Conservation (phyloP, 2,888 invertebrate species). For the Galerucella nymphaeae region DNA sequence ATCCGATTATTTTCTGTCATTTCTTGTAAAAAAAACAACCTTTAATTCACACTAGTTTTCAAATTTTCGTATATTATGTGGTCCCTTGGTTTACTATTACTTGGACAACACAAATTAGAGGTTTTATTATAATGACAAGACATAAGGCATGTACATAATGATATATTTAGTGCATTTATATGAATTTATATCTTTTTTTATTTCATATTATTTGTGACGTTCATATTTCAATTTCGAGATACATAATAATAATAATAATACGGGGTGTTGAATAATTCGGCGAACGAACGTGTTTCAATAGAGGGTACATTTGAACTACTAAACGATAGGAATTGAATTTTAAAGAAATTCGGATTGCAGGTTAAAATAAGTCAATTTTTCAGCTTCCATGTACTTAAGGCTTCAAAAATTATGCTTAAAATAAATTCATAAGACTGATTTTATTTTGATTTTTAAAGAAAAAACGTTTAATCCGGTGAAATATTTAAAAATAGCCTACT, state of each 20-base stretch:
- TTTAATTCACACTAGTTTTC: constrained; percentile 21
- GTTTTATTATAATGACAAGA: constrained; percentile 13
- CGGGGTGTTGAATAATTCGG: too few relatives aligned
- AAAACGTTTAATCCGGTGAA: too few relatives aligned
- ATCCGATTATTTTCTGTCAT: constrained; percentile 35
- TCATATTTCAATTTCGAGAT: neutral
- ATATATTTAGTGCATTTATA: constrained; percentile 20
- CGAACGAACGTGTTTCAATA: neutral
- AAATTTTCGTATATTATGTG: constrained; percentile 14
- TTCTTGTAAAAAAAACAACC: constrained; percentile 22
- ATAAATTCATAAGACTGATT: neutral
- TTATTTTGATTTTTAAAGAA: neutral
- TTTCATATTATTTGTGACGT: neutral
- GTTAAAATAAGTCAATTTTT: neutral
- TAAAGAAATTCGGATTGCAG: neutral
- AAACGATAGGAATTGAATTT: neutral
- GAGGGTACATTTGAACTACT: neutral
- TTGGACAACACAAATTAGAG: constrained; percentile 14
- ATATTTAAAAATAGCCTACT: too few relatives aligned
- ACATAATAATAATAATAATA: neutral
- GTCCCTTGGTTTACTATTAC: constrained; percentile 1
- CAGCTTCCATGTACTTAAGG: neutral
- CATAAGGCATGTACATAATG: constrained; percentile 18
- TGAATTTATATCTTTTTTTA: neutral
- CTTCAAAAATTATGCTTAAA: neutral